These are phyloP conservation scores for Cheilinus undulatus DNA, from an alignment of 2,113 vertebrate genomes.

Conservation along the genomic window DNA sequence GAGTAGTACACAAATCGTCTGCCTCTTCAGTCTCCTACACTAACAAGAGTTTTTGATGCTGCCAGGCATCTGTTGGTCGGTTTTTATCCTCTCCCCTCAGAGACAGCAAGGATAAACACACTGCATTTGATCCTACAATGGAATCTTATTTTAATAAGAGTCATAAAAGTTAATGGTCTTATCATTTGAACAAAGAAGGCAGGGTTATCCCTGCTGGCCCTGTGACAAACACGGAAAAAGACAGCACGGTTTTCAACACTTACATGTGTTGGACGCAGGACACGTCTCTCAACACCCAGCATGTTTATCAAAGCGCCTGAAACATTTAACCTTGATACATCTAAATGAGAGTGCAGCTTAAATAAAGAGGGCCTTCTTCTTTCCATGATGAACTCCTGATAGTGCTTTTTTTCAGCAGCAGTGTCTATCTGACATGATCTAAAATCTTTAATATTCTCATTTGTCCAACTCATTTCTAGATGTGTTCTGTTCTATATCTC, in stretches of 20 bases:
- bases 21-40: slow-evolving; percentile 27
- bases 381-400: slow-evolving; percentile 35
- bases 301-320: slow-evolving; percentile 26
- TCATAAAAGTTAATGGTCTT: slow-evolving; percentile 35
- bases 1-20: slow-evolving; percentile 11
- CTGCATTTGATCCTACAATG: slow-evolving; percentile 31
- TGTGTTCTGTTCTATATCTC: slow-evolving; percentile 42
- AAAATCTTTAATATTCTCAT: slow-evolving; percentile 58
- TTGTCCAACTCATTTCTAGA: slow-evolving; percentile 27
- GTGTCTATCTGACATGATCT: slow-evolving; percentile 50
- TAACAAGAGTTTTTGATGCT: slow-evolving; percentile 40
- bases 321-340: slow-evolving; percentile 60
- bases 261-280: slow-evolving; percentile 26
- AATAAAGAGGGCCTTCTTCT: slow-evolving; percentile 21
- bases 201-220: slow-evolving; percentile 8
- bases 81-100: slow-evolving; percentile 36
- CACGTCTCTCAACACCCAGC: slow-evolving; percentile 16
- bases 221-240: slow-evolving; percentile 18
- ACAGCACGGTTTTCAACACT: slow-evolving; percentile 5
- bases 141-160: slow-evolving; percentile 43
- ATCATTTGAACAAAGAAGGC: slow-evolving; percentile 17
- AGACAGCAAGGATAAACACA: slow-evolving; percentile 29
- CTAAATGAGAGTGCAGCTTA: slow-evolving; percentile 44
- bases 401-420: slow-evolving; percentile 37
- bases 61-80: slow-evolving; percentile 48